phyloP scores from a whole-genome alignment of 2,888 invertebrate genomes.

The Melolontha melolontha region DNA sequence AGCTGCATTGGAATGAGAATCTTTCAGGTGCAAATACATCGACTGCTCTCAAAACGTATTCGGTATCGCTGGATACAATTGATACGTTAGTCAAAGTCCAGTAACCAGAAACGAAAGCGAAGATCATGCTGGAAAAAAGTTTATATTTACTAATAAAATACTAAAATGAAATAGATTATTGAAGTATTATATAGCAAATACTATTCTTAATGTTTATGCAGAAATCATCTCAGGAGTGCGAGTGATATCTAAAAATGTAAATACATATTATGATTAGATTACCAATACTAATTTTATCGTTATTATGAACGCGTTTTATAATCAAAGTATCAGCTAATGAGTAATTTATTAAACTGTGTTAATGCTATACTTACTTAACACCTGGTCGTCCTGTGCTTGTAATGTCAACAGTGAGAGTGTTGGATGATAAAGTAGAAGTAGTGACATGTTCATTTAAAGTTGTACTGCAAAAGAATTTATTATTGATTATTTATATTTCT shows the following conservation, averaged over 20 bases:
- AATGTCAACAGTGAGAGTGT: neutral
- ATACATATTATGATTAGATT: too few relatives aligned
- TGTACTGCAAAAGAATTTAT: constrained; percentile 3
- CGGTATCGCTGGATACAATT: neutral
- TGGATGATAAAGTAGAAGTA: neutral
- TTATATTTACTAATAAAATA: too few relatives aligned
- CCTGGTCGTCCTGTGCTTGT: neutral
- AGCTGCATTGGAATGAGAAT: constrained; percentile 70
- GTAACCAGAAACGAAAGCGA: constrained; percentile 61
- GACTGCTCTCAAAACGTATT: neutral
- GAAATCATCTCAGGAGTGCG: too few relatives aligned
- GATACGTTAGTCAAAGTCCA: constrained; percentile 64
- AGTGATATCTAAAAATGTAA: too few relatives aligned
- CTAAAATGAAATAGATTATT: too few relatives aligned
- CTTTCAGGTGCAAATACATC: constrained; percentile 63
- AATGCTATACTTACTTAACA: constrained; percentile 19
- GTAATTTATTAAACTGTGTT: too few relatives aligned
- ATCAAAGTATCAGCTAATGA: too few relatives aligned
- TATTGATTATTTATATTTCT: neutral
- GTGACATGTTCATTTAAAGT: neutral
- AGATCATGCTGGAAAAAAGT: constrained; percentile 60
- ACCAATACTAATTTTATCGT: too few relatives aligned
- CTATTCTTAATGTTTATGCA: too few relatives aligned
- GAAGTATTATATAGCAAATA: too few relatives aligned
- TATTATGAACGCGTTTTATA: too few relatives aligned